These are phyloP conservation scores for Mesodorylaimus sp. DNA, from an alignment of 2,888 invertebrate species.

Conservation along the genomic window DNA sequence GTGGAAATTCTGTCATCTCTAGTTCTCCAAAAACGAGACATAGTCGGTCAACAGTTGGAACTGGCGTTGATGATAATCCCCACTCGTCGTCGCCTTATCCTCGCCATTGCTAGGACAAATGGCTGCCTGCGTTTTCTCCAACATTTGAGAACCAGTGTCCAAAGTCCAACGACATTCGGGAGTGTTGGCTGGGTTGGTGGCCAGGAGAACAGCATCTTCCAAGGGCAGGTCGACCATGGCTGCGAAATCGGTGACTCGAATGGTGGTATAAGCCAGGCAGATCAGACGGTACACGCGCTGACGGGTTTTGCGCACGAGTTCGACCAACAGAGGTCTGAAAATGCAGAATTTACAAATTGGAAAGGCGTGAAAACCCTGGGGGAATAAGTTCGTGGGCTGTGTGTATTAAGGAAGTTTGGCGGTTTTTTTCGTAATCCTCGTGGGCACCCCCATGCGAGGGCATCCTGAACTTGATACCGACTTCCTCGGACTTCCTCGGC, in stretches of 20 bases:
- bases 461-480: too few relatives aligned
- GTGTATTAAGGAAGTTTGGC: too few relatives aligned
- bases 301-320: not conserved
- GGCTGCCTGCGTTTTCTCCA: too few relatives aligned
- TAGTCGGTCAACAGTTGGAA: not conserved
- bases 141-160: not conserved
- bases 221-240: not conserved
- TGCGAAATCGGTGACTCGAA: not conserved
- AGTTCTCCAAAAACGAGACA: not conserved
- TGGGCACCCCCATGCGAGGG: too few relatives aligned
- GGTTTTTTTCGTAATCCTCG: too few relatives aligned
- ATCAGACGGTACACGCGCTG: not conserved
- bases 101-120: too few relatives aligned
- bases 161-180: not conserved
- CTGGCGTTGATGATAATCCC: not conserved
- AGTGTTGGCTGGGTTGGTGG: too few relatives aligned
- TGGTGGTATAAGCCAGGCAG: not conserved
- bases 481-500: too few relatives aligned
- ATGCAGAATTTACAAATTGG: too few relatives aligned
- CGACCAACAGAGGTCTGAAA: not conserved
- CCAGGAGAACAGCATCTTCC: not conserved
- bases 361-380: too few relatives aligned
- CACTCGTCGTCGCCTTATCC: not conserved
- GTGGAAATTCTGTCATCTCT: too few relatives aligned
- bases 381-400: too few relatives aligned